Evolutionary conservation across 2,888 invertebrate species (phyloP), one percentile per base, ranked within the genome.

Genomic region (Desoria tigrina): DNA sequence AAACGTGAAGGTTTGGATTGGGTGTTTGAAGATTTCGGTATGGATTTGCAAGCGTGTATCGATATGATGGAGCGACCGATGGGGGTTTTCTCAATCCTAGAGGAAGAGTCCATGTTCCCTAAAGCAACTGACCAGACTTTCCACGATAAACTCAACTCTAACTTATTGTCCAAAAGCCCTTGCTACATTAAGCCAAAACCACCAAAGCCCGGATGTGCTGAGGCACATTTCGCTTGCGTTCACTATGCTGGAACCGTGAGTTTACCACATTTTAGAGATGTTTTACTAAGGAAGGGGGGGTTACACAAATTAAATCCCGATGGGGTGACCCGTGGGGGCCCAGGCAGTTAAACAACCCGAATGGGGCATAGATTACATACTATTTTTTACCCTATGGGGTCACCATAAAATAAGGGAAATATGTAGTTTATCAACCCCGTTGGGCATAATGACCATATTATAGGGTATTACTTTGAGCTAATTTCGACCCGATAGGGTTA

Each of bases 91-190:
- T 98, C 98, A 85, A 99, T 99, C 85, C 93, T 99, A 86, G 99
- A 99, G 85, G 99, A 99, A 89, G 99, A 99, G 86, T 97, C 96
- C 92, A 98, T 99, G 94, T 99, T 99, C 90, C 99, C 99, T 83
- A 99, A 99, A 86, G 98, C 98, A 81, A 94, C 95, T 78, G 99
- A 99, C 83, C 89, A 87, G 84, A 96, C 98, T 82, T 98, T 98
- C 85, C 90, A 92, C 83, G 96, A 97, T 83, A 99, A 99, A 85
- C 86, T 99, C 87, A 94, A 92, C 86, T 90, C 90, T 86, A 97
- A 97, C 86, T 97, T 99, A 84, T 89, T 98, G 86, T 98, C 97
- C 85, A 99, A 99, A 85, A 94, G 94, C 79, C 88, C 94, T 79
- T 94, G 94, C 85, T 96, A 88, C 90, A 85, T 90, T 84, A 96